Conservation (phyloP, 35 echinoderm and acorn worm genomes). For the Patiria miniata region DNA sequence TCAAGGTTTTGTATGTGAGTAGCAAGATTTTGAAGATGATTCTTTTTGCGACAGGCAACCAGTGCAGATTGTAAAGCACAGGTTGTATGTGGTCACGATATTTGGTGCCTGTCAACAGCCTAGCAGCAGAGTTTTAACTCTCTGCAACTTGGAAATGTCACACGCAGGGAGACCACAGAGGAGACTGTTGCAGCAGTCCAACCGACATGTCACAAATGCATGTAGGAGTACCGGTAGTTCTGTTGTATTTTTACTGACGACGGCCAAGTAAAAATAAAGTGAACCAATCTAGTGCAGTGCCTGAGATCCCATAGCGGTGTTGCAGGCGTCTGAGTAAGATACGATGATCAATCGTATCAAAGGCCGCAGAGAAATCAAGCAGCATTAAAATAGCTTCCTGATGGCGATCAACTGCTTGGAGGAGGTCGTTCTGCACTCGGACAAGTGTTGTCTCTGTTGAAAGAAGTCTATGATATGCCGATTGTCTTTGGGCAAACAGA, state of each 20-base stretch:
- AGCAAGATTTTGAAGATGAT: constrained; percentile 37
- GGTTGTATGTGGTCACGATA: constrained; percentile 41
- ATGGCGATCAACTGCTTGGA: neutral
- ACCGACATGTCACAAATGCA: neutral
- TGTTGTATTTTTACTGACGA: neutral
- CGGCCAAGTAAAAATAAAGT: neutral
- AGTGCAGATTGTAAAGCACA: constrained; percentile 37
- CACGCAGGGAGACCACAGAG: neutral
- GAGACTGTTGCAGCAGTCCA: neutral
- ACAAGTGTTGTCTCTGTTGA: constrained; percentile 28
- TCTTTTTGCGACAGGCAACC: constrained; percentile 45
- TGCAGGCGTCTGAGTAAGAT: neutral
- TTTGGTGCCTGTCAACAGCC: constrained; percentile 1
- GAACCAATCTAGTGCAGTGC: neutral
- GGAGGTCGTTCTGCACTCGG: neutral
- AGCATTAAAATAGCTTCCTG: constrained; percentile 8
- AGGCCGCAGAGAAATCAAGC: too few relatives aligned
- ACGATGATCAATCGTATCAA: too few relatives aligned
- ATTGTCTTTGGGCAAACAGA: constrained; percentile 16
- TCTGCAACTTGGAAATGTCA: constrained; percentile 21
- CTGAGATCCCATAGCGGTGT: neutral
- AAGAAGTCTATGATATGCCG: constrained; percentile 20
- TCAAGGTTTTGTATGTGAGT: constrained; percentile 45
- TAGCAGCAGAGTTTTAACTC: constrained; percentile 48
- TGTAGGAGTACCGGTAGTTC: neutral